Conservation (phyloP, 2,888 invertebrate genomes). For the Monopis laevigella region DNA sequence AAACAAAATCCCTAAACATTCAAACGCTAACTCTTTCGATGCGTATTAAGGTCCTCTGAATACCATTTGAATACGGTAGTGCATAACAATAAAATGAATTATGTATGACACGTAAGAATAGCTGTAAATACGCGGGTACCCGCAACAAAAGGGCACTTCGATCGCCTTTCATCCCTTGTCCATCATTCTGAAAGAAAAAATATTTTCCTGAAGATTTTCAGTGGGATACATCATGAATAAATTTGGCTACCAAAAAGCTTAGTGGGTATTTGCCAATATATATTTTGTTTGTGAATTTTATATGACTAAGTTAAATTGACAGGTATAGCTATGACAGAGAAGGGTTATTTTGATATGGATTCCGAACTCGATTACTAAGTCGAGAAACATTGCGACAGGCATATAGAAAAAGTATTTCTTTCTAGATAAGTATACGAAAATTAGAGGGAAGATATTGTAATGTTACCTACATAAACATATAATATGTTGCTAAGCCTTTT, state of each 20-base stretch:
- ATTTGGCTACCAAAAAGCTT: slow-evolving; percentile 29
- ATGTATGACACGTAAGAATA: slow-evolving; percentile 8
- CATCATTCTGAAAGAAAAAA: slow-evolving; percentile 22
- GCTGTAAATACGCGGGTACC: slow-evolving; percentile 14
- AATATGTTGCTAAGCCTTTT: too few species aligned
- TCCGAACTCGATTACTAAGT: too few species aligned
- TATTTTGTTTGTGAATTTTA: slow-evolving; percentile 2
- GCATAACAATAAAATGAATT: slow-evolving; percentile 12
- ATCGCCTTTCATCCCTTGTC: slow-evolving; percentile 24
- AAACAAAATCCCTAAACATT: slow-evolving; percentile 2
- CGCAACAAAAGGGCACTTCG: slow-evolving; percentile 20
- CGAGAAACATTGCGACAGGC: too few species aligned
- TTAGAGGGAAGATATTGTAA: too few species aligned
- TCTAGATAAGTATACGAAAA: too few species aligned
- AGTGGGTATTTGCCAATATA: neutral
- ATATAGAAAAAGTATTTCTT: too few species aligned
- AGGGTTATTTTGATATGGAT: too few species aligned
- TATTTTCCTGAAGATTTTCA: slow-evolving; percentile 25
- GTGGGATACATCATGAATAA: slow-evolving; percentile 34
- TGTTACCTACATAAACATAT: too few species aligned
- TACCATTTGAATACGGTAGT: slow-evolving; percentile 12
- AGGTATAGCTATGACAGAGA: too few species aligned
- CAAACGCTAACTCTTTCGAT: slow-evolving; percentile 1
- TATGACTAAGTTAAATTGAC: neutral
- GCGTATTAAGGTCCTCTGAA: neutral